Percentiles rank a stretch among this genome's conserved stretches.
These are phyloP conservation scores for Nilaparvata lugens DNA, from an alignment of 1,140 invertebrate species.

Conservation along the genomic window DNA sequence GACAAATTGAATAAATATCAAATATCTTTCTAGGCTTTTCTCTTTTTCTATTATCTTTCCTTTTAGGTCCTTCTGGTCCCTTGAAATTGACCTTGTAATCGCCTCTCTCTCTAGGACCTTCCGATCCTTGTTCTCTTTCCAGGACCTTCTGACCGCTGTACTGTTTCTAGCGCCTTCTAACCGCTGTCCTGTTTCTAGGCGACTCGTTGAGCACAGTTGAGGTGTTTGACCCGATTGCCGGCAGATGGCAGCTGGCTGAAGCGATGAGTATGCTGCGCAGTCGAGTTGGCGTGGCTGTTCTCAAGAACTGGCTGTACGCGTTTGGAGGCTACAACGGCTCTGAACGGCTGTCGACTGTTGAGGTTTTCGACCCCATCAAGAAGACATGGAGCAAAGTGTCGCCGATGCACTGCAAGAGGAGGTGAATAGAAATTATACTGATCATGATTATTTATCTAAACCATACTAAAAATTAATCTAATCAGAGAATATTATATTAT, in stretches of 20 bases:
- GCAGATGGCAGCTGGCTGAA: conserved; percentile 68
- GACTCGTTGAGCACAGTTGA: conserved; percentile 83
- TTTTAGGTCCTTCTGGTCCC: too few relatives aligned
- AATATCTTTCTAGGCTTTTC: too few relatives aligned
- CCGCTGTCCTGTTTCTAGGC: conserved; percentile 36
- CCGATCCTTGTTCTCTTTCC: too few relatives aligned
- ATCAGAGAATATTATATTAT: too few relatives aligned
- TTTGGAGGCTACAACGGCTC: conserved; percentile 74
- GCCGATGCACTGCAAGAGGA: conserved; percentile 75
- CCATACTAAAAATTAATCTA: too few relatives aligned
- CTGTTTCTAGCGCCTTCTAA: too few relatives aligned
- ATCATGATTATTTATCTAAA: background rate
- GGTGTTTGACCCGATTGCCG: conserved; percentile 65
- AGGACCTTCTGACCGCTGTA: too few relatives aligned
- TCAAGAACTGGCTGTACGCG: conserved; percentile 62
- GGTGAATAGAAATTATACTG: conserved; percentile 37
- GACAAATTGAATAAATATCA: too few relatives aligned
- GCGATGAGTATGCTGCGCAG: conserved; percentile 78
- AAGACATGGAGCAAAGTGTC: conserved; percentile 70
- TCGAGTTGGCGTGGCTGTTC: conserved; percentile 75
- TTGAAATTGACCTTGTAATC: too few relatives aligned
- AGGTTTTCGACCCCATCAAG: conserved; percentile 69
- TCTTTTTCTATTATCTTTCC: too few relatives aligned
- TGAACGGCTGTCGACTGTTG: conserved; percentile 75
- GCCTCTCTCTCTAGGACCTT: too few relatives aligned